Evolutionary conservation across 2,888 invertebrate genomes (phyloP).

Genomic region (Operophtera brumata): DNA sequence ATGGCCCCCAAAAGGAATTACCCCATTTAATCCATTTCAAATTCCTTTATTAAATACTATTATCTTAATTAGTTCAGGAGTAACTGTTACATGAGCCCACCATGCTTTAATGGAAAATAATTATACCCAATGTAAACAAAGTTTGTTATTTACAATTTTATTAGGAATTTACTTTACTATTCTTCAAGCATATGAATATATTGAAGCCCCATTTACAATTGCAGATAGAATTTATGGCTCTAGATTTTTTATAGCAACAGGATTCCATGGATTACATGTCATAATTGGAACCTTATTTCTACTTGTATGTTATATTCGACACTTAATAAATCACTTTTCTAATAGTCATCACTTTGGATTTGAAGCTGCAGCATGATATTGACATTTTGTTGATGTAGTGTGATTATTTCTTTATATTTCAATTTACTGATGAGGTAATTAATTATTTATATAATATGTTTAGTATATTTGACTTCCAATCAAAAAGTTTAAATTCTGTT

Average conservation of each 20-base stretch:
- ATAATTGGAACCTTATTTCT: conserved; percentile 76
- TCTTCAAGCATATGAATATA: conserved; percentile 85
- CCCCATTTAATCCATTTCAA: conserved; percentile 84
- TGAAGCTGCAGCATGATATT: conserved; percentile 68
- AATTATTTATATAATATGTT: conserved; percentile 84
- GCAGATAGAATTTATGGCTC: conserved; percentile 83
- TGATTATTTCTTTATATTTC: conserved; percentile 75
- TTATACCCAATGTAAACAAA: conserved; percentile 63
- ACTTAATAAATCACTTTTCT: conserved; percentile 57
- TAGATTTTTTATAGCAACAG: conserved; percentile 86
- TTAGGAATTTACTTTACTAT: conserved; percentile 82
- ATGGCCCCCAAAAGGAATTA: conserved; percentile 84
- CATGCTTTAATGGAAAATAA: conserved; percentile 64
- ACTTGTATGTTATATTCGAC: conserved; percentile 54
- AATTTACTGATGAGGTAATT: conserved; percentile 86
- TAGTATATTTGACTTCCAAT: conserved; percentile 87
- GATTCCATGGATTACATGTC: conserved; percentile 88
- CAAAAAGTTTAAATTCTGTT: conserved; percentile 79
- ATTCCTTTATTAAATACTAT: conserved; percentile 87
- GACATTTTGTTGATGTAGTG: conserved; percentile 68
- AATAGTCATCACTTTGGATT: conserved; percentile 63
- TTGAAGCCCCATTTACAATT: conserved; percentile 75
- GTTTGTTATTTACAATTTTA: conserved; percentile 60
- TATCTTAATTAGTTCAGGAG: conserved; percentile 85
- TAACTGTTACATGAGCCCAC: conserved; percentile 83